Evolutionary conservation across 2,888 invertebrate species (phyloP), one percentile per base, ranked within the genome.

Genomic region (Phyto melanocephala): DNA sequence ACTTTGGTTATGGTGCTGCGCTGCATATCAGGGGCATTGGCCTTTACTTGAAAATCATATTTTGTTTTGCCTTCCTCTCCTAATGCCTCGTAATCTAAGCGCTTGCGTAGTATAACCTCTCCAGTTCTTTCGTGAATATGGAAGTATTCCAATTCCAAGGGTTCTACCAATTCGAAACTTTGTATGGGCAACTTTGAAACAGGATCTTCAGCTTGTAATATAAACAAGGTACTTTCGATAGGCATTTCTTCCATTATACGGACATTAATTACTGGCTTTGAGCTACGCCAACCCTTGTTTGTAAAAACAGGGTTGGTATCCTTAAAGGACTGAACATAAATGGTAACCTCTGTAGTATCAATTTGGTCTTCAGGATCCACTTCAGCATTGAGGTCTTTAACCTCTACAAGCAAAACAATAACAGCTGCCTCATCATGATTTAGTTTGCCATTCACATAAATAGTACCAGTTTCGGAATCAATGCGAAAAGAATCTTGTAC

Each of bases 61-160:
- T 92, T 92, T 0, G 88, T 86, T 47, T 84, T 81, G 1, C 85
- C 87, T 0, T 75, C 79, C 1, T 92, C 92, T n/a, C n/a, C n/a
- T n/a, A 96, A 88, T 1, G 92, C 92, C 90, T 97, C 97, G 86
- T 95, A 96, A 90, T 97, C 97, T 24, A 97, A 90, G 75, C 95
- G 93, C 85, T 94, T 94, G 52, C 94, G 95, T 1, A 96, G 91
- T 3, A 95, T 94, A 0, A 97, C 93, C 86, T 95, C 94, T 0
- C 97, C 97, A 78, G 95, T 94, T 35, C 92, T 90, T 60, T 94
- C 94, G 35, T 94, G 93, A 8, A 94, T 92, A 89, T 93, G 92
- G 52, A 94, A 91, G 13, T 93, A 90, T 63, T 93, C 93, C 2
- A 92, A 74, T 2, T 87, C 92, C 85, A 92, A 92, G 0, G 92